A percentile compares a stretch with the other conserved stretches of the same genome.
Evolutionary conservation across 1,140 invertebrate species (phyloP).

Genomic region (Hirudo medicinalis): DNA sequence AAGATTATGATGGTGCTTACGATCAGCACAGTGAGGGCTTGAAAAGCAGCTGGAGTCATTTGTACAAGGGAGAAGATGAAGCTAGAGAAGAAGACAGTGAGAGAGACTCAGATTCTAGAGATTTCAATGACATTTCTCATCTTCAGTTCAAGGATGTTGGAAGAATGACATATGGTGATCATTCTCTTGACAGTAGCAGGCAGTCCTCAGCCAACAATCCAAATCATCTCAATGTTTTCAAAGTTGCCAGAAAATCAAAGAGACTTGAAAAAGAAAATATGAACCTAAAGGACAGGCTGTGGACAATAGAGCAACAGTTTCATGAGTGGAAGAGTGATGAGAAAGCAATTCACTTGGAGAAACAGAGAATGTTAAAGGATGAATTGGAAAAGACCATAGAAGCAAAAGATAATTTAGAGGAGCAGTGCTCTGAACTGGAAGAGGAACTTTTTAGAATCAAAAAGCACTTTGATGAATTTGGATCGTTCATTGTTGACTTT

Average conservation of each 20-base stretch:
- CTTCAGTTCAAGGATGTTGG: too few species aligned
- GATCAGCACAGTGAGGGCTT: not conserved
- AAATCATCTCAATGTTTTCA: too few species aligned
- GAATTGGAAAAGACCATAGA: not conserved
- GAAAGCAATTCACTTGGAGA: not conserved
- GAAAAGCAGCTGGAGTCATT: not conserved
- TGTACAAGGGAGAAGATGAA: constrained; percentile 5
- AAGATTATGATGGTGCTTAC: not conserved
- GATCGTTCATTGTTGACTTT: not conserved
- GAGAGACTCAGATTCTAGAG: too few species aligned
- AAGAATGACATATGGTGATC: too few species aligned
- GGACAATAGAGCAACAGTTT: not conserved
- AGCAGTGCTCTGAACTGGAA: not conserved
- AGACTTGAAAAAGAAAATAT: not conserved
- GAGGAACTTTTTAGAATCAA: not conserved
- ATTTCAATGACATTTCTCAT: too few species aligned
- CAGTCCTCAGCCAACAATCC: too few species aligned
- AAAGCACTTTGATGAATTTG: not conserved
- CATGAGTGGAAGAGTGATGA: not conserved
- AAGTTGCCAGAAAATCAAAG: too few species aligned
- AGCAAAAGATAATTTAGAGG: not conserved
- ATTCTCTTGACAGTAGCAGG: too few species aligned
- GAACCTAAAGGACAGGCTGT: not conserved
- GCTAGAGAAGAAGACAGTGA: not conserved
- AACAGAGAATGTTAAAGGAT: not conserved